Evolutionary conservation across 2,797 vertebrate species (phyloP).

Genomic region (Sternarchorhynchus goeldii): DNA sequence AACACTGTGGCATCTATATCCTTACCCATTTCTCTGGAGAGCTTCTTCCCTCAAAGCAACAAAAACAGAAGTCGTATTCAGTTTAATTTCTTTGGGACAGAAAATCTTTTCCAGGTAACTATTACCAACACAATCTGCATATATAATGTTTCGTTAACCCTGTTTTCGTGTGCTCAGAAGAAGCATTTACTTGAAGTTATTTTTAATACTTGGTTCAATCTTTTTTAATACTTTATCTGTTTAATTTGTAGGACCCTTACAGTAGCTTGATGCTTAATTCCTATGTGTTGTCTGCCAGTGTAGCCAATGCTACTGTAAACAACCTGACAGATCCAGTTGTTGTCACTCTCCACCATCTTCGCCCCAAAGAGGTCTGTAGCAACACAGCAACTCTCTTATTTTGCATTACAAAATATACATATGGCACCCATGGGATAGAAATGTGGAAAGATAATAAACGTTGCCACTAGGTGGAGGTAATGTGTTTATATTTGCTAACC

Average conservation of each 20-base stretch:
- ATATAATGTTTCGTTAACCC: neutral
- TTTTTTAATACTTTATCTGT: neutral
- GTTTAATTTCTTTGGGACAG: slow-evolving; percentile 84
- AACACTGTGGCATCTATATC: slow-evolving; percentile 74
- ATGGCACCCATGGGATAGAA: neutral
- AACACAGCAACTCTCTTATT: neutral
- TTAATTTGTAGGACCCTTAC: slow-evolving; percentile 66
- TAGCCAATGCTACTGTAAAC: slow-evolving; percentile 72
- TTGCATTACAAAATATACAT: neutral
- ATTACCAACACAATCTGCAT: neutral
- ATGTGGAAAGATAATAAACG: neutral
- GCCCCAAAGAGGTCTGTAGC: slow-evolving; percentile 62
- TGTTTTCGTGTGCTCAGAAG: neutral
- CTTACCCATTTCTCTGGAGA: slow-evolving; percentile 74
- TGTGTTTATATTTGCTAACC: neutral
- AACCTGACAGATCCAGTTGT: slow-evolving; percentile 77
- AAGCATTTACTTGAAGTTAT: neutral
- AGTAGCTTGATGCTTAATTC: slow-evolving; percentile 71
- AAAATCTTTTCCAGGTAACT: slow-evolving; percentile 82
- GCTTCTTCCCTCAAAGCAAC: slow-evolving; percentile 60
- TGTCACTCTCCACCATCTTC: slow-evolving; percentile 77
- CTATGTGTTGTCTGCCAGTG: slow-evolving; percentile 83
- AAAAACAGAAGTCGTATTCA: slow-evolving; percentile 76
- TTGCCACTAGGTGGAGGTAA: slow-evolving; percentile 1
- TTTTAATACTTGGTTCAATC: neutral